Conservation (phyloP, 2,797 vertebrate genomes). For the Agapornis canus region DNA sequence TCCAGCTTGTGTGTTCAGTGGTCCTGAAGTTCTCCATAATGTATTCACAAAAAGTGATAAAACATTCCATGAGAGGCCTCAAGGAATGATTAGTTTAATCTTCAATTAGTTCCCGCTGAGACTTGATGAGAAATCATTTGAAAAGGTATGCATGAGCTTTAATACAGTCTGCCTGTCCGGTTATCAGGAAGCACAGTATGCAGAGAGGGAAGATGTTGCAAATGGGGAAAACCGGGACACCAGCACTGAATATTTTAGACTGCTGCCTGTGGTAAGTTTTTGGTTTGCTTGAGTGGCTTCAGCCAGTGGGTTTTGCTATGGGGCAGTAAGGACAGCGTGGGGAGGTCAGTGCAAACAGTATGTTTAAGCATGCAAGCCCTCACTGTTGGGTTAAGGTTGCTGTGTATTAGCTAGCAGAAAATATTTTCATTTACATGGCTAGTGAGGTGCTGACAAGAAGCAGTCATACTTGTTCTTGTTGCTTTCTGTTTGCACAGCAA, state of each 20-base stretch:
- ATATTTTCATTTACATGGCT: not conserved
- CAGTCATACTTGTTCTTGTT: not conserved
- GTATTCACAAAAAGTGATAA: not conserved
- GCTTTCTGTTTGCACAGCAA: not conserved
- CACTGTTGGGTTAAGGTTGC: not conserved
- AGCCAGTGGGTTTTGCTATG: not conserved
- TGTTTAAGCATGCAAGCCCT: not conserved
- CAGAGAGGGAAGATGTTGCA: not conserved
- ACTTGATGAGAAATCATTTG: conserved; percentile 51
- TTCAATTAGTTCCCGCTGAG: conserved; percentile 57
- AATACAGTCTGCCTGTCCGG: not conserved
- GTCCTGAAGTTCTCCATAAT: conserved; percentile 6
- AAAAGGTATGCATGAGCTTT: not conserved
- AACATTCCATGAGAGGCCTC: conserved; percentile 3
- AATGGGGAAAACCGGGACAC: not conserved
- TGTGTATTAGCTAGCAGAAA: not conserved
- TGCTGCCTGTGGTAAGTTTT: not conserved
- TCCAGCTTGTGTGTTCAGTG: not conserved
- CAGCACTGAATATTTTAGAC: not conserved
- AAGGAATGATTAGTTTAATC: conserved; percentile 56
- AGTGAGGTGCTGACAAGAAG: not conserved
- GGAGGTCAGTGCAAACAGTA: not conserved
- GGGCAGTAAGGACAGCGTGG: not conserved
- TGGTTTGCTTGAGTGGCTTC: not conserved
- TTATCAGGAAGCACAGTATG: not conserved